These are phyloP conservation scores for Steinernema carpocapsae DNA, from an alignment of 2,888 invertebrate species.

Conservation along the genomic window DNA sequence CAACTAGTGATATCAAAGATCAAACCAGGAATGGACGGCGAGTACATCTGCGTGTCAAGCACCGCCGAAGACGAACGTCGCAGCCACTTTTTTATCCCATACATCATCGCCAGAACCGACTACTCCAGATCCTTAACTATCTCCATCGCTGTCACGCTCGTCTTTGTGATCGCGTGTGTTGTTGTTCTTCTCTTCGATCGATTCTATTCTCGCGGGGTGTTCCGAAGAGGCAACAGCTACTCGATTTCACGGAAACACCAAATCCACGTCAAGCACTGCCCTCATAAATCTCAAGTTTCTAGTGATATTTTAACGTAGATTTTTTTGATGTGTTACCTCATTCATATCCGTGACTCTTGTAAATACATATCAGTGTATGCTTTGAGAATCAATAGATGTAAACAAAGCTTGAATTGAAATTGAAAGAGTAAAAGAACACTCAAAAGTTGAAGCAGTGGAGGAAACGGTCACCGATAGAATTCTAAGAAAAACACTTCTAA, in stretches of 20 bases:
- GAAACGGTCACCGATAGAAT: too few species aligned
- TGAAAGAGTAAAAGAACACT: too few species aligned
- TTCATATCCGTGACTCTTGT: too few species aligned
- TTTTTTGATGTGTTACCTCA: too few species aligned
- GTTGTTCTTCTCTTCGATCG: conserved; percentile 35
- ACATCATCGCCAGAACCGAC: conserved; percentile 35
- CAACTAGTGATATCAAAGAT: conserved; percentile 32
- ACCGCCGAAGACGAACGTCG: conserved; percentile 13
- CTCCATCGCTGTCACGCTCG: conserved; percentile 35
- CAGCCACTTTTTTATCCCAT: conserved; percentile 37
- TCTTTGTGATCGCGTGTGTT: conserved; percentile 32
- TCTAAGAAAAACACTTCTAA: too few species aligned
- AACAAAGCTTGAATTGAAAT: too few species aligned
- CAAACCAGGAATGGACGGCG: conserved; percentile 38
- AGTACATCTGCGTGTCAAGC: conserved; percentile 32
- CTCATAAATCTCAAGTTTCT: neutral
- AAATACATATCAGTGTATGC: conserved; percentile 13
- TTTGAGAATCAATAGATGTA: neutral
- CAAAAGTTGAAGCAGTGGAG: too few species aligned
- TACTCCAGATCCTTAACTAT: conserved; percentile 35
- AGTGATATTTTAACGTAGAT: neutral
- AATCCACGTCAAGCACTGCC: neutral
- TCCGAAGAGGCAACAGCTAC: conserved; percentile 31
- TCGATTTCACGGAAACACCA: conserved; percentile 4
- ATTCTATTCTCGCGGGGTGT: conserved; percentile 35